A percentile compares a stretch with the other conserved stretches of the same genome.
These are phyloP conservation scores for Heterodera filipjevi DNA, from an alignment of 2,888 invertebrate genomes.

Conservation along the genomic window DNA sequence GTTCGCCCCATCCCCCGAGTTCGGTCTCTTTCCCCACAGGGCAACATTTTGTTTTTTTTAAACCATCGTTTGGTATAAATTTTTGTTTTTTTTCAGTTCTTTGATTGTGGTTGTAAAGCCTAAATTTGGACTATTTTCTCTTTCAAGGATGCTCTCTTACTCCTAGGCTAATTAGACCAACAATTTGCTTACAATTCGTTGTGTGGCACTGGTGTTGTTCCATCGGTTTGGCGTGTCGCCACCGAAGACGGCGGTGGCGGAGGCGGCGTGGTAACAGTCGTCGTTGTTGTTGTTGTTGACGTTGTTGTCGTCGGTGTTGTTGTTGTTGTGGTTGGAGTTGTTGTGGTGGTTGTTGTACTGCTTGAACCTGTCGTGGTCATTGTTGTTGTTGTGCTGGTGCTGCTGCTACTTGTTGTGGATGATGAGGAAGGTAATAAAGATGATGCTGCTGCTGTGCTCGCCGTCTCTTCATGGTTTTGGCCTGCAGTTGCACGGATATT, in stretches of 20 bases:
- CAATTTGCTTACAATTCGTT: slow-evolving; percentile 1
- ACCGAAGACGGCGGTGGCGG: slow-evolving; percentile 10
- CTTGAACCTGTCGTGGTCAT: slow-evolving; percentile 31
- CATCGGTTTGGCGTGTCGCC: background rate
- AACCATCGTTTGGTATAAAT: too few relatives aligned
- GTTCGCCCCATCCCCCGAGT: too few relatives aligned
- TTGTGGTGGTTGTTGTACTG: slow-evolving; percentile 35
- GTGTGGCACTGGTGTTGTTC: background rate
- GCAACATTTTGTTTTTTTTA: too few relatives aligned
- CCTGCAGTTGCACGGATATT: background rate
- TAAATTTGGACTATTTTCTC: too few relatives aligned
- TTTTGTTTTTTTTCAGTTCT: too few relatives aligned
- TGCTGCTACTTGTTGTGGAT: slow-evolving; percentile 13
- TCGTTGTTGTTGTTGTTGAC: slow-evolving; percentile 23
- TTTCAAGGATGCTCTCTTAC: too few relatives aligned
- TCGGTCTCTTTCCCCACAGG: too few relatives aligned
- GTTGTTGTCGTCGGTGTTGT: slow-evolving; percentile 29
- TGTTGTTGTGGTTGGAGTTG: slow-evolving; percentile 29
- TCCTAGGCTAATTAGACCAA: too few relatives aligned
- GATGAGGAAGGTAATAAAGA: too few relatives aligned
- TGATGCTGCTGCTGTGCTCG: background rate
- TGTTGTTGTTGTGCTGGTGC: slow-evolving; percentile 19
- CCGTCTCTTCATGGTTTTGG: background rate
- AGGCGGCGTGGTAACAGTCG: slow-evolving; percentile 19
- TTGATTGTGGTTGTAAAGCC: too few relatives aligned